These are phyloP conservation scores for Anoura caudifer DNA, from an alignment of 2,113 vertebrate genomes.

Conservation along the genomic window DNA sequence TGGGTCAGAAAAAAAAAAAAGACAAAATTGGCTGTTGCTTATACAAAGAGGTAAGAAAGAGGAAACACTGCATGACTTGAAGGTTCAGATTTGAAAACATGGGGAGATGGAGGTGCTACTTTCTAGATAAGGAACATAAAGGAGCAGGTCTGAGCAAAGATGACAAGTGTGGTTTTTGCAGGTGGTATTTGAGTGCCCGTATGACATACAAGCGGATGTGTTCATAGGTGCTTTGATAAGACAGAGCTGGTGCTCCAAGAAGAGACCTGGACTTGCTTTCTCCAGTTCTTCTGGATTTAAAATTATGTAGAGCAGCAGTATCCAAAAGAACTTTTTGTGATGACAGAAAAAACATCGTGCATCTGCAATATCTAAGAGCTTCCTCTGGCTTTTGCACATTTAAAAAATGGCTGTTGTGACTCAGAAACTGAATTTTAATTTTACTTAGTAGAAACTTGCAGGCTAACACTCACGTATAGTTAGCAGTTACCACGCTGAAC, in stretches of 20 bases:
- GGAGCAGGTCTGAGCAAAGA: neutral
- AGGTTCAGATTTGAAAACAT: neutral
- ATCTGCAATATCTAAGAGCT: neutral
- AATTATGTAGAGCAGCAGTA: neutral
- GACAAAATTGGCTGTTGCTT: neutral
- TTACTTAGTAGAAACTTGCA: neutral
- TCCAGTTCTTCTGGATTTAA: neutral
- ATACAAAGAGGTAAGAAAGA: neutral
- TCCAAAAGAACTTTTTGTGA: neutral
- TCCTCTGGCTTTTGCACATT: neutral
- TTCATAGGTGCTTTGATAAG: neutral
- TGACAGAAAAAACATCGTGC: neutral
- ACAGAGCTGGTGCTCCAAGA: neutral
- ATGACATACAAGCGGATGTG: neutral
- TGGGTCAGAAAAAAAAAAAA: neutral
- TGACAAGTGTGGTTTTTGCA: neutral
- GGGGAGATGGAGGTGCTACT: neutral
- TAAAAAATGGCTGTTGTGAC: neutral
- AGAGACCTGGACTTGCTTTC: neutral
- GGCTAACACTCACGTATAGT: neutral
- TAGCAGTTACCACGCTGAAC: neutral
- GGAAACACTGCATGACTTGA: neutral
- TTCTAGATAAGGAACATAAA: neutral
- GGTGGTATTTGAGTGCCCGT: neutral
- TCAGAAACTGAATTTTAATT: neutral